A percentile compares a stretch with the other conserved stretches of the same genome.
Evolutionary conservation across 2,888 invertebrate species (phyloP).

Genomic region (Heliothis peltigera): DNA sequence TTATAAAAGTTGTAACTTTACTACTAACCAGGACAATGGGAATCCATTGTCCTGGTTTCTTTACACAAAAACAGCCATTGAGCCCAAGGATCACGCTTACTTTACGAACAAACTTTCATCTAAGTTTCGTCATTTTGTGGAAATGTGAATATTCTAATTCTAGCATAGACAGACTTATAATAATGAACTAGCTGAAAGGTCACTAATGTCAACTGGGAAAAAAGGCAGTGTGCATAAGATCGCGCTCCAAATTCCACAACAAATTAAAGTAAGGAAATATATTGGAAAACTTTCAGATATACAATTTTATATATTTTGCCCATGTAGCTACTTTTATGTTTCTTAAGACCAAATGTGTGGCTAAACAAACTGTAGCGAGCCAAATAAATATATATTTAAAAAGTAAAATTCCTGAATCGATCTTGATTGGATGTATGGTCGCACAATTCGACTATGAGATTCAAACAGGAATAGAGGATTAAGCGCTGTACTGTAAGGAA

Average conservation of each 20-base stretch:
- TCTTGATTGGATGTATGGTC: slow-evolving; percentile 3
- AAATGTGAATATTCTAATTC: slow-evolving; percentile 13
- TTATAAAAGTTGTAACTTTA: slow-evolving; percentile 2
- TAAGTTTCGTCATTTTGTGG: slow-evolving; percentile 5
- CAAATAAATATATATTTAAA: too few relatives aligned
- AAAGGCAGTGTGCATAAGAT: slow-evolving; percentile 13
- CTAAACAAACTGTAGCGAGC: too few relatives aligned
- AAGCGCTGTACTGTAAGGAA: slow-evolving; percentile 8
- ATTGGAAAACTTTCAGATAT: neutral
- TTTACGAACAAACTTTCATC: slow-evolving; percentile 17
- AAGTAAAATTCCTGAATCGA: slow-evolving; percentile 4
- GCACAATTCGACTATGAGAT: slow-evolving; percentile 25
- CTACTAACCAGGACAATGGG: slow-evolving; percentile 1
- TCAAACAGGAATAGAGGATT: slow-evolving; percentile 14
- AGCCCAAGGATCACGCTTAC: neutral
- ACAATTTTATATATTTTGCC: neutral
- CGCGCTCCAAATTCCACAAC: neutral
- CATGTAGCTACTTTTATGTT: too few relatives aligned
- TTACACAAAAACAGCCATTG: slow-evolving; percentile 17
- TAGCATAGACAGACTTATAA: slow-evolving; percentile 3
- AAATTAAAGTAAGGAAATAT: slow-evolving; percentile 5
- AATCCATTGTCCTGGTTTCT: slow-evolving; percentile 6
- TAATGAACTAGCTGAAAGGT: slow-evolving; percentile 15
- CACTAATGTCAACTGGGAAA: slow-evolving; percentile 1
- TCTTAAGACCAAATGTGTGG: too few relatives aligned